Percentiles rank a stretch among this genome's conserved stretches.
Evolutionary conservation across 2,113 vertebrate genomes (phyloP).

Genomic region (Phyllopteryx taeniolatus): DNA sequence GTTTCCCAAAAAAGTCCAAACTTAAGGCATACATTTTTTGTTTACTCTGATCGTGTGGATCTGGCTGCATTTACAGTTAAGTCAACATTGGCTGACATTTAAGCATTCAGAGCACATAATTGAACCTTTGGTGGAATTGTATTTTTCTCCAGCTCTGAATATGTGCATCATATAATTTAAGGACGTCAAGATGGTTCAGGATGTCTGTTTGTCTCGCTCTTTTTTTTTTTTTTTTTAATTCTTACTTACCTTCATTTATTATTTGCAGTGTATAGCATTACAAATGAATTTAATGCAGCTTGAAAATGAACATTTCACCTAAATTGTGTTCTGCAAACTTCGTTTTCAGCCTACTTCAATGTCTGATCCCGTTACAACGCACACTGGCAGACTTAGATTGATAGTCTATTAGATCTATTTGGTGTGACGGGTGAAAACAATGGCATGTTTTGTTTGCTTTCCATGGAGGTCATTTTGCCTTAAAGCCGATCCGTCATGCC

Average conservation of each 20-base stretch:
- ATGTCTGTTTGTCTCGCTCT: background rate
- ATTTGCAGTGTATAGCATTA: background rate
- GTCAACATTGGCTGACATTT: slow-evolving; percentile 20
- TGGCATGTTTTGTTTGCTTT: slow-evolving; percentile 39
- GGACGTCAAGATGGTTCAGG: background rate
- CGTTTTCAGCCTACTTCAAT: background rate
- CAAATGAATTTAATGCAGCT: background rate
- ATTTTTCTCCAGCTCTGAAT: slow-evolving; percentile 10
- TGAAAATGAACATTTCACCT: background rate
- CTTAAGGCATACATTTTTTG: background rate
- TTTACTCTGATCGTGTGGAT: slow-evolving; percentile 10
- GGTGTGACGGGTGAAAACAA: slow-evolving; percentile 44
- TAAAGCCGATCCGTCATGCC: slow-evolving; percentile 39
- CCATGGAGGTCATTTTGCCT: slow-evolving; percentile 23
- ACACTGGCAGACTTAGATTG: slow-evolving; percentile 21
- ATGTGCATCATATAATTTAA: background rate
- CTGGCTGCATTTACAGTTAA: slow-evolving; percentile 11
- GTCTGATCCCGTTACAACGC: slow-evolving; percentile 9
- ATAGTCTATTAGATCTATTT: slow-evolving; percentile 49
- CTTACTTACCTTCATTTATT: background rate
- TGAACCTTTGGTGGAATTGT: background rate
- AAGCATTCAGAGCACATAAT: slow-evolving; percentile 8
- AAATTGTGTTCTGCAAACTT: background rate
- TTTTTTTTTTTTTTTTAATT: background rate
- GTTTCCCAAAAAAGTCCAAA: background rate